Base-by-base conservation (phyloP, 2,113 vertebrate genomes). In the Carlito syrichta region DNA sequence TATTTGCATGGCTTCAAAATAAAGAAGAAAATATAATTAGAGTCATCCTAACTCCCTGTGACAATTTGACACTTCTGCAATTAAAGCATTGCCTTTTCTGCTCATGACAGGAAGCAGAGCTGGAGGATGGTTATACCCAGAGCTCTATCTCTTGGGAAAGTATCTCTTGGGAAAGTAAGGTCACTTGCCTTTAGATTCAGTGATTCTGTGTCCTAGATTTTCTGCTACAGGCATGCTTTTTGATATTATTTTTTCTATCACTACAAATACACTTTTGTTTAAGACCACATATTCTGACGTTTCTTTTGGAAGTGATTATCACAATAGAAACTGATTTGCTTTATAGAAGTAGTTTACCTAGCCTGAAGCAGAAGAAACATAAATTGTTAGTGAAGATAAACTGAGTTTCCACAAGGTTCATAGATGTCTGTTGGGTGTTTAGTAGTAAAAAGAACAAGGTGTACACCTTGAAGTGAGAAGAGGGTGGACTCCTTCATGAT, bases 1-100 rank as follows among this genome's bases (percentile, higher is more conserved):
- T 74, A 90, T 95, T 96, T 91, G 16, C 50, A 94, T 11, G 30
- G 7, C 30, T 86, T 95, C 9, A 30, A 87, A 89, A 78, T 73
- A 82, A 73, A 78, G 38, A 78, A 13, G 3, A 91, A 82, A 79
- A 89, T 78, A 54, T 54, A 63, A 86, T 68, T 76, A 74, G 40
- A 48, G 40, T 81, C 23, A 40, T 76, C 6, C 5, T 81, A 73
- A n/a, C 16, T 76, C 22, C 5, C 22, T 50, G 0, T 63, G 73
- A 38, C 52, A 84, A 5, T 45, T 19, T 56, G 43, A 58, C 13
- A 48, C 6, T 84, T 87, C 10, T 45, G 19, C 1, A 8, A 20
- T 71, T 86, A 48, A 77, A 63, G 54, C 0, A 23, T 73, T 86
- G 52, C 56, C 50, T 85, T 52, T 30, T 35, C 2, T 82, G n/a